phyloP scores from a whole-genome alignment of 2,888 invertebrate species.

The Bunonema sp. region DNA sequence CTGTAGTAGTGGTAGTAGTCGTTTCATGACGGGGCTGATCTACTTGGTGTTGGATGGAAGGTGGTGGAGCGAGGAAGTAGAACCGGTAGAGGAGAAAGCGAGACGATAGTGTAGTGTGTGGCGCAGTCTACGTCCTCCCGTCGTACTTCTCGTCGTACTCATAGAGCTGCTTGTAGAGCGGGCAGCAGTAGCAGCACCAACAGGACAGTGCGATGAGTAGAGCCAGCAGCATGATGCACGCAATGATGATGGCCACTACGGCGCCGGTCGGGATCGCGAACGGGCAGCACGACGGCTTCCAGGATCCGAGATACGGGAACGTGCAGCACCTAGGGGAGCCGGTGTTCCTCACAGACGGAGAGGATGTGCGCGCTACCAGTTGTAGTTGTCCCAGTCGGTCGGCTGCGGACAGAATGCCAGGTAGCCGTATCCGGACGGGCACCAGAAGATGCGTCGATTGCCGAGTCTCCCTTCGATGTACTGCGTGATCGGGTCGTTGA shows the following conservation, averaged over 20 bases:
- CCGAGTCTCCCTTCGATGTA: conserved; percentile 43
- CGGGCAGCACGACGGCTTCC: conserved; percentile 44
- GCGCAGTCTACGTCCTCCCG: no score
- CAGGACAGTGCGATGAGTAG: conserved; percentile 41
- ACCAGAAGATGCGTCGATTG: conserved; percentile 43
- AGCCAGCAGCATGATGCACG: conserved; percentile 32
- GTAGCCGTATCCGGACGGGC: conserved; percentile 44
- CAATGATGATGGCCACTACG: conserved; percentile 41
- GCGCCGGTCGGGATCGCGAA: conserved; percentile 44
- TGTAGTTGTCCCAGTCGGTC: conserved; percentile 45
- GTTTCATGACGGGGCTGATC: no score
- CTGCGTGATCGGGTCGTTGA: conserved; percentile 42
- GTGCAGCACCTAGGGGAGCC: conserved; percentile 22
- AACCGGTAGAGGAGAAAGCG: no score
- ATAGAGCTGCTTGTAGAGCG: conserved; percentile 39
- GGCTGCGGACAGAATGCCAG: conserved; percentile 44
- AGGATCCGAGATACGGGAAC: conserved; percentile 40
- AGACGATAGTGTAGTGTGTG: no score
- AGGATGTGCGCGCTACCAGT: conserved; percentile 15
- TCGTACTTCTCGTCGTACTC: conserved; percentile 29
- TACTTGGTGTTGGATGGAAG: no score
- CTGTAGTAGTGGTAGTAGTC: no score
- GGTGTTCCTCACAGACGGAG: background rate
- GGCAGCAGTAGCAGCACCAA: conserved; percentile 45
- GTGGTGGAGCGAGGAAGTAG: no score